Conservation (phyloP, 53 echinoderm and acorn worm species). For the Astropecten irregularis region DNA sequence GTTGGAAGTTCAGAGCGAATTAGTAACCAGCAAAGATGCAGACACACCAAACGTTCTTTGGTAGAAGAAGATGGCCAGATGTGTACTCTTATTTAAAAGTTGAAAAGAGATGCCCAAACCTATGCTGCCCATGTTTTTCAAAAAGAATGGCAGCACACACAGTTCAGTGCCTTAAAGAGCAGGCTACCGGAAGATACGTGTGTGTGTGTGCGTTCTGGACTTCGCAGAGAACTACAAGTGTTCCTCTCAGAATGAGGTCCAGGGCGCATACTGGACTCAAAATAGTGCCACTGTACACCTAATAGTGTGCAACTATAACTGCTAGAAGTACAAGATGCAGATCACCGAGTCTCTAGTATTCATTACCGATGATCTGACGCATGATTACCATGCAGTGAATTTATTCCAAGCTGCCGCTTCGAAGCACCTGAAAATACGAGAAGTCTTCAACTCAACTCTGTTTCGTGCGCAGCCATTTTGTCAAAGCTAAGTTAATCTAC, state of each 20-base stretch:
- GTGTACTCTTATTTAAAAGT: neutral
- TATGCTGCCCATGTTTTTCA: no score
- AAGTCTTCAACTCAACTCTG: neutral
- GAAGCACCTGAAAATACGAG: constrained; percentile 54
- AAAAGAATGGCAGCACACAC: constrained; percentile 23
- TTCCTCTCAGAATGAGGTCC: constrained; percentile 49
- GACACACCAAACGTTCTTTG: no score
- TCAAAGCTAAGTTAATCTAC: no score
- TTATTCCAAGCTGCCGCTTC: constrained; percentile 24
- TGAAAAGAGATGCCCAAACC: neutral
- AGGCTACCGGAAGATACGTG: neutral
- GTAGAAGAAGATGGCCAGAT: neutral
- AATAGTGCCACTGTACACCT: constrained; percentile 61
- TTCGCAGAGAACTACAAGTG: constrained; percentile 48
- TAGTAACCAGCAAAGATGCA: neutral
- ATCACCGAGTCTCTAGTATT: constrained; percentile 49
- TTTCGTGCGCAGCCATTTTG: no score
- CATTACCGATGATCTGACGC: constrained; percentile 50
- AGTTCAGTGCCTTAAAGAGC: neutral
- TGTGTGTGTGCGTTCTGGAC: constrained; percentile 2
- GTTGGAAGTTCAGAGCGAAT: constrained; percentile 9
- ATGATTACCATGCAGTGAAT: constrained; percentile 62
- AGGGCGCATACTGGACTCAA: constrained; percentile 58
- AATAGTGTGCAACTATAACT: constrained; percentile 55
- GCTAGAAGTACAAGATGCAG: constrained; percentile 30